Base-by-base conservation (phyloP, 2,113 vertebrate genomes). In the Pogonocichla stellata region DNA sequence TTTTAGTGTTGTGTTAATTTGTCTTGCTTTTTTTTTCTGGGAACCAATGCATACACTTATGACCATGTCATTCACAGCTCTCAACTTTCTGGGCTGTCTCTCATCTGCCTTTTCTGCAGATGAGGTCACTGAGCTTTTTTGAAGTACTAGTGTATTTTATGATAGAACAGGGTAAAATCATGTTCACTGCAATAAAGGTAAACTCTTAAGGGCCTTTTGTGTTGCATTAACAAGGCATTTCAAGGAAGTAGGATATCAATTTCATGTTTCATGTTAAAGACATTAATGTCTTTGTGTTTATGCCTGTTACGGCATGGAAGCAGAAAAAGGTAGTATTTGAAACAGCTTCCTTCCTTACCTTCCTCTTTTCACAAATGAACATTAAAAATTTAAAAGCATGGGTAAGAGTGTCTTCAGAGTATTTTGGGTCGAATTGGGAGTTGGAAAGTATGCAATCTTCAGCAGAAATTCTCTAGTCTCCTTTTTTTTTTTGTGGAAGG, bases 231-330 rank as follows among this genome's bases (percentile, higher is more conserved):
- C 92, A 97, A 97, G 93, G 88, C 81, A 93, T 96, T 97, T 95
- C 69, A 97, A 96, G 97, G 95, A 98, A 98, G 85, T 23, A 91
- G 88, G 89, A 85, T 98, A 98, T 98, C 96, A 38, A 93, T 97
- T 98, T 95, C 95, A 97, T 81, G 93, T 97, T 98, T 97, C 86
- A 91, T 97, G 97, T 96, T 97, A 95, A 98, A 98, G 92, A 95
- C 95, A 97, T 98, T 95, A 97, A 96, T 87, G 95, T 77, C 94
- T 97, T 97, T 92, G 80, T 96, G 94, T 96, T 96, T 97, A 97
- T 98, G 93, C 91, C 48, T 62, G 56, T 85, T 97, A 93, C 47
- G 90, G 75, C 47, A 47, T 96, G 93, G 95, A 97, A 97, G 91
- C 90, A 95, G 74, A 53, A 95, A 80, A 96, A 95, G 91, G 91